phyloP scores from a whole-genome alignment of 2,888 invertebrate genomes.

The Philhelius pedissequus region DNA sequence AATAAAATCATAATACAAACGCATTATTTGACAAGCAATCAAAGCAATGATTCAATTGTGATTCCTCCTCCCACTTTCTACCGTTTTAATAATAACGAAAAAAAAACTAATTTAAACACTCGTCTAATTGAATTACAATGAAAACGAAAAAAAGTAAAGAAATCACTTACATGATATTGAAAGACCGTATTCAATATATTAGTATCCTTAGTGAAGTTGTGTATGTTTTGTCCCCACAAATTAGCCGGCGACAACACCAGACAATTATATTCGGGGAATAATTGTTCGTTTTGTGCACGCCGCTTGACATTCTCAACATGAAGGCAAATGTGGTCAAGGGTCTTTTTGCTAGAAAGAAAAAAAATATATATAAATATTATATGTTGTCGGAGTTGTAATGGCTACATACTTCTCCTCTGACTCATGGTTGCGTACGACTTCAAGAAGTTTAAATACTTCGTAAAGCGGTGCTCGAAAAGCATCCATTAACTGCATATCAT shows the following conservation, averaged over 20 bases:
- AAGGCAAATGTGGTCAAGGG: slow-evolving; percentile 89
- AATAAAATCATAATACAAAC: slow-evolving; percentile 3
- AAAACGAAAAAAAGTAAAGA: background rate
- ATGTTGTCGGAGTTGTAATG: background rate
- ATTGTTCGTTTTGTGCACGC: slow-evolving; percentile 80
- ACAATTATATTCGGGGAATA: slow-evolving; percentile 95
- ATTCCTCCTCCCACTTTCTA: background rate
- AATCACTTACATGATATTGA: slow-evolving; percentile 86
- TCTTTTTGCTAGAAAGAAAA: slow-evolving; percentile 81
- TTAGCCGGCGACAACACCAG: slow-evolving; percentile 95
- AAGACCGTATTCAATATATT: slow-evolving; percentile 90
- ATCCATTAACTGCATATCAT: slow-evolving; percentile 90
- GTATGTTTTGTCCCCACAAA: slow-evolving; percentile 92
- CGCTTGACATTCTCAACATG: slow-evolving; percentile 90
- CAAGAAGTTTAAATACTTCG: slow-evolving; percentile 92
- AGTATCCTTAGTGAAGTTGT: slow-evolving; percentile 88
- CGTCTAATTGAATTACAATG: slow-evolving; percentile 60
- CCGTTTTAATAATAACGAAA: background rate
- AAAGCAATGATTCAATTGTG: slow-evolving; percentile 25
- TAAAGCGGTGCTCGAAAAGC: slow-evolving; percentile 94
- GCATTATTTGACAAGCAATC: background rate
- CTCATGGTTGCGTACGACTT: slow-evolving; percentile 89
- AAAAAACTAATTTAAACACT: slow-evolving; percentile 38
- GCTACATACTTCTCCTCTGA: slow-evolving; percentile 74
- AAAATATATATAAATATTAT: background rate